Evolutionary conservation across 2,113 vertebrate species (phyloP).

Genomic region (Elachura formosa): DNA sequence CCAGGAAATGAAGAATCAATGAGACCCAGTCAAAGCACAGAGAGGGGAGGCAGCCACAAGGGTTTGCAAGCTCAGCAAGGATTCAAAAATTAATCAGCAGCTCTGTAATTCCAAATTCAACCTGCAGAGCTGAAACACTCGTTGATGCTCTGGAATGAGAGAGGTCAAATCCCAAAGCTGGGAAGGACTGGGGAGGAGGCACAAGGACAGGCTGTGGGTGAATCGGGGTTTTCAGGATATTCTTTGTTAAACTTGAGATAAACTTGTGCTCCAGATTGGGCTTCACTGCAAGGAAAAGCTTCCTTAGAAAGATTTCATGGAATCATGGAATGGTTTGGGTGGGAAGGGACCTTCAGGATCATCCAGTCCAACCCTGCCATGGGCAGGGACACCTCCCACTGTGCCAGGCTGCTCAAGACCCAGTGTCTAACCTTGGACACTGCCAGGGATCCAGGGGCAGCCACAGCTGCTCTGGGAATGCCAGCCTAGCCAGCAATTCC

Average conservation of each 20-base stretch:
- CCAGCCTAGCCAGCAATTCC: neutral
- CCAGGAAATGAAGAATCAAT: neutral
- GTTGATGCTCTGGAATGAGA: fast-evolving
- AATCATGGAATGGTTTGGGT: neutral
- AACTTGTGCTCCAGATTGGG: fast-evolving
- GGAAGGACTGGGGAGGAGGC: neutral
- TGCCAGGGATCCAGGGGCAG: neutral
- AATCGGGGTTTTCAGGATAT: neutral
- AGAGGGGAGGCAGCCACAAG: neutral
- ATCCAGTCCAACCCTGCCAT: neutral
- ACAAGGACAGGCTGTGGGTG: neutral
- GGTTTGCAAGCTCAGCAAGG: neutral
- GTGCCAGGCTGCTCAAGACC: neutral
- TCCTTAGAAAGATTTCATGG: neutral
- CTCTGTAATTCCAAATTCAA: neutral
- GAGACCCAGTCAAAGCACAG: neutral
- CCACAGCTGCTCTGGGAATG: neutral
- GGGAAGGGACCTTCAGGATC: neutral
- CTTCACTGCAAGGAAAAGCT: neutral
- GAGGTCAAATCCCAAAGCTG: neutral
- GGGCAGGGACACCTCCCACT: neutral
- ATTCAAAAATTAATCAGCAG: neutral
- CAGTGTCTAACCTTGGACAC: fast-evolving
- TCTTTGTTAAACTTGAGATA: neutral
- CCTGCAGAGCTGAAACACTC: fast-evolving